Conservation (phyloP, 2,113 vertebrate genomes). For the Genyomyrus donnyi region DNA sequence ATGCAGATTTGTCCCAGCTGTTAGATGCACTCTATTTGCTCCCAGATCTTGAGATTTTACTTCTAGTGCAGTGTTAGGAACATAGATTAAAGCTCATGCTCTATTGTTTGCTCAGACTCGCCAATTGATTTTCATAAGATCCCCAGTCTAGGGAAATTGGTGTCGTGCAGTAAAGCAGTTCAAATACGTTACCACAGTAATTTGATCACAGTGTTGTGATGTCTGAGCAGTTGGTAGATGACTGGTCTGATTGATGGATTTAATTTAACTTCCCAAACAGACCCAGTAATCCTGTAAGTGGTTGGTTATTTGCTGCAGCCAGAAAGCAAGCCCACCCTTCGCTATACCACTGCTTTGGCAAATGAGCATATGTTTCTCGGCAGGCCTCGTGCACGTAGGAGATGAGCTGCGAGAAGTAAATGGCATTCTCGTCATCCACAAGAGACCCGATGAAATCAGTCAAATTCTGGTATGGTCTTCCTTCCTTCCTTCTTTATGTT, state of each 20-base stretch:
- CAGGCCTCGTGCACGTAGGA: slow-evolving; percentile 89
- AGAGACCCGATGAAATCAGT: slow-evolving; percentile 88
- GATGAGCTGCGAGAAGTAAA: slow-evolving; percentile 93
- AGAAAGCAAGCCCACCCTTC: neutral
- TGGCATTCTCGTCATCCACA: slow-evolving; percentile 78
- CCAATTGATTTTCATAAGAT: neutral
- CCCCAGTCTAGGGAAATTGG: neutral
- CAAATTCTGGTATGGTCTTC: slow-evolving; percentile 77
- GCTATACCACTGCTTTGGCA: slow-evolving; percentile 13
- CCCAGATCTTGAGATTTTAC: neutral
- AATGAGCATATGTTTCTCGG: slow-evolving; percentile 26
- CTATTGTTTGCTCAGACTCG: neutral
- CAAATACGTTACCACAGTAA: neutral
- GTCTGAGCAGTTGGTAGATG: neutral
- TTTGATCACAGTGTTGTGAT: neutral
- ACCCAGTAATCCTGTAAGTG: neutral
- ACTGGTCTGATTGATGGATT: neutral
- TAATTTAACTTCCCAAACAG: neutral
- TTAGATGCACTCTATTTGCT: neutral
- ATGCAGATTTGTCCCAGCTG: neutral
- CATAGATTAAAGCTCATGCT: neutral
- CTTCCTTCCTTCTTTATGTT: neutral
- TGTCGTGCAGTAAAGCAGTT: too few relatives aligned
- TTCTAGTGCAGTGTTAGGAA: neutral
- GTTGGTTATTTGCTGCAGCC: neutral